Evolutionary conservation across 1,140 invertebrate genomes (phyloP).

Genomic region (Diachasma alloeum): DNA sequence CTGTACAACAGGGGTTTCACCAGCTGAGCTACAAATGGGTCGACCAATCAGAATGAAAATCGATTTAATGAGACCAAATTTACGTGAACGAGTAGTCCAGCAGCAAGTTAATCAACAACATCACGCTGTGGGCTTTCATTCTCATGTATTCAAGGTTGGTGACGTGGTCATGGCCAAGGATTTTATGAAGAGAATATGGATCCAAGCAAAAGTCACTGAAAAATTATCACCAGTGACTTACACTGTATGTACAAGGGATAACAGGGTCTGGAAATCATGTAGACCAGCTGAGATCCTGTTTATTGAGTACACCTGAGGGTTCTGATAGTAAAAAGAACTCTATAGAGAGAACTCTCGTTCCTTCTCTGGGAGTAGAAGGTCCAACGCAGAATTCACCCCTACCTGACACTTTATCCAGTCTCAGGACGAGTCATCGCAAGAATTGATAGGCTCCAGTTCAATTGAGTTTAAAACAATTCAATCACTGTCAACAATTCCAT

Average conservation of each 20-base stretch:
- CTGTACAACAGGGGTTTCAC: background rate
- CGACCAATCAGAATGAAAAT: background rate
- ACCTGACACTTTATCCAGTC: background rate
- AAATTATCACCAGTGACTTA: conserved; percentile 7
- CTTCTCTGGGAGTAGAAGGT: background rate
- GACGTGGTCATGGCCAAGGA: conserved; percentile 10
- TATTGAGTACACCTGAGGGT: background rate
- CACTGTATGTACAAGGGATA: background rate
- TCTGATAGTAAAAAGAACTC: conserved; percentile 17
- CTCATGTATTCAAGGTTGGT: background rate
- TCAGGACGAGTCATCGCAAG: too few relatives aligned
- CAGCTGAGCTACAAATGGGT: background rate
- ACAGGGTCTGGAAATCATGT: conserved; percentile 13
- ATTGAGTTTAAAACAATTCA: too few relatives aligned
- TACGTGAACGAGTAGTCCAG: background rate
- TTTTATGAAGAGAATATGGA: background rate
- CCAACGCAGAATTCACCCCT: background rate
- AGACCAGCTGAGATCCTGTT: conserved; percentile 9
- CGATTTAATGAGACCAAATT: background rate
- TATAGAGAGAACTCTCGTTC: conserved; percentile 31
- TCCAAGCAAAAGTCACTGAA: background rate
- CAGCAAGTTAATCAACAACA: conserved; percentile 5
- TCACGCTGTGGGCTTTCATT: background rate
- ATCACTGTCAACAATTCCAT: too few relatives aligned
- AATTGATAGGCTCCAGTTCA: too few relatives aligned